phyloP scores from a whole-genome alignment of 2,888 invertebrate genomes.

The Phytoseiulus persimilis region DNA sequence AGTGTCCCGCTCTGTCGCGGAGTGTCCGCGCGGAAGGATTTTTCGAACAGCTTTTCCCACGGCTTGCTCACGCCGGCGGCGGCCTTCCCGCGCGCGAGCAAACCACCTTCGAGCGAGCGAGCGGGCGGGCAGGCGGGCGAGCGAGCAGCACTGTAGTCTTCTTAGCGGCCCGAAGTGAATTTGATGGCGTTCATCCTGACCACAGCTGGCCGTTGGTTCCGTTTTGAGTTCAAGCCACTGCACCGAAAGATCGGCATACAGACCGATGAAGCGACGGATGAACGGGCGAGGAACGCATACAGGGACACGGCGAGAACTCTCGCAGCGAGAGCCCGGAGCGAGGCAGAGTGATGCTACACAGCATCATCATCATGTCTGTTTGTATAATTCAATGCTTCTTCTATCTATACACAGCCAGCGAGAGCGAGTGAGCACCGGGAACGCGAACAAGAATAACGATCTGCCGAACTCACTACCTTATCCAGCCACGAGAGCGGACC shows the following conservation, averaged over 20 bases:
- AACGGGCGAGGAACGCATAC: background rate
- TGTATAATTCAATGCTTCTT: background rate
- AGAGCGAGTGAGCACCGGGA: background rate
- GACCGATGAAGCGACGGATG: background rate
- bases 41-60: background rate
- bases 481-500: background rate
- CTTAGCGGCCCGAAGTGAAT: background rate
- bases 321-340: background rate
- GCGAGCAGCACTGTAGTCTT: background rate
- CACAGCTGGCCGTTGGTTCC: no score
- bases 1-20: background rate
- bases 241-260: background rate
- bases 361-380: background rate
- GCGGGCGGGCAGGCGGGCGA: background rate
- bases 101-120: background rate
- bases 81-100: background rate
- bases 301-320: background rate
- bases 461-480: background rate
- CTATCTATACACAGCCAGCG: background rate
- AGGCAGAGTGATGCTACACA: background rate
- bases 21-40: background rate
- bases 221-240: background rate
- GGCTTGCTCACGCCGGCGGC: background rate
- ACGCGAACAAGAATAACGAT: background rate
- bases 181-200: background rate